These are phyloP conservation scores for Drosophila neonasuta DNA, from an alignment of 2,888 invertebrate species.

Conservation along the genomic window DNA sequence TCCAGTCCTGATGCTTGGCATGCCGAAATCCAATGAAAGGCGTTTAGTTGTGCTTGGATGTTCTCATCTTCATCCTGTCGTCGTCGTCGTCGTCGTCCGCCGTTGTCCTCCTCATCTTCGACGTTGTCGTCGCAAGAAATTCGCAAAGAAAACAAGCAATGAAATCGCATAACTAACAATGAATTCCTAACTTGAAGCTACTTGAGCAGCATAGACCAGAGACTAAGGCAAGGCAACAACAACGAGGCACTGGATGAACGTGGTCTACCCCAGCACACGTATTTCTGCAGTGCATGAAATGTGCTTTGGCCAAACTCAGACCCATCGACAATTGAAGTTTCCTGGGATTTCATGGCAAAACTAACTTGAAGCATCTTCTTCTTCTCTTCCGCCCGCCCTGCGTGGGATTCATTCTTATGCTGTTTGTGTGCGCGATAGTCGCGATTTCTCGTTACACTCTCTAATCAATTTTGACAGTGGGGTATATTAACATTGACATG, in stretches of 20 bases:
- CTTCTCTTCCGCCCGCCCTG: conserved; percentile 6
- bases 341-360: conserved; percentile 64
- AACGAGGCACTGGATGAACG: conserved; percentile 46
- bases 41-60: conserved; percentile 64
- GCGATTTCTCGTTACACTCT: conserved; percentile 42
- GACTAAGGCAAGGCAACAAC: background rate
- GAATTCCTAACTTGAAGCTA: conserved; percentile 72
- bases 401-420: conserved; percentile 64
- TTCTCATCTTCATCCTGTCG: conserved; percentile 18
- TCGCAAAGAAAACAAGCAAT: conserved; percentile 74
- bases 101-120: conserved; percentile 3
- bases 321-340: conserved; percentile 53
- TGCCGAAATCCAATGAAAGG: conserved; percentile 76
- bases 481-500: conserved; percentile 7
- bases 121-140: conserved; percentile 58
- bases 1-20: conserved; percentile 69
- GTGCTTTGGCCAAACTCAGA: conserved; percentile 26
- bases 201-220: conserved; percentile 56
- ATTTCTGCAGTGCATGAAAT: conserved; percentile 44
- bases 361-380: conserved; percentile 53
- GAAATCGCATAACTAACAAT: conserved; percentile 76
- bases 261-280: conserved; percentile 57
- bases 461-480: background rate
- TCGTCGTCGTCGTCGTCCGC: background rate
- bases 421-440: conserved; percentile 61